These are phyloP conservation scores for Stomatorhinus ivindoensis DNA, from an alignment of 2,113 vertebrate species.

Conservation along the genomic window DNA sequence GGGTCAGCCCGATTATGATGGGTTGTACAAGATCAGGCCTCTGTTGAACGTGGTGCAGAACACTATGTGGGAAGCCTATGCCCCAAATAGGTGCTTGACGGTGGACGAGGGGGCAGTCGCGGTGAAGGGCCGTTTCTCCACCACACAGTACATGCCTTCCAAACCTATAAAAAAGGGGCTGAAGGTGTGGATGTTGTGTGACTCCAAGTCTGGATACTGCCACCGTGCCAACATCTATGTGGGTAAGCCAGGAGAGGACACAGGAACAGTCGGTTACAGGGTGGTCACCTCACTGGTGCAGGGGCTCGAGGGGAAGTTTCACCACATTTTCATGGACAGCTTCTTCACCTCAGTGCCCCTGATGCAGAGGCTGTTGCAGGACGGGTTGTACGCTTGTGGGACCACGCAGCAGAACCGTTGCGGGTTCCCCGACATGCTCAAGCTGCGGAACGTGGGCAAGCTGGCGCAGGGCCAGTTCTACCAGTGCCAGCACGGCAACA, in stretches of 20 bases:
- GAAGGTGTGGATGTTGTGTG: slow-evolving; percentile 71
- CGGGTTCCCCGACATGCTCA: slow-evolving; percentile 65
- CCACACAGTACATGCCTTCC: slow-evolving; percentile 66
- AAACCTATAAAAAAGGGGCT: slow-evolving; percentile 65
- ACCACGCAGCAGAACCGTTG: slow-evolving; percentile 57
- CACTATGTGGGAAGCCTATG: slow-evolving; percentile 67
- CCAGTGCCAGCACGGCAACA: slow-evolving; percentile 66
- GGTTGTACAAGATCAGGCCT: slow-evolving; percentile 66
- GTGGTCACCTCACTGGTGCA: slow-evolving; percentile 59
- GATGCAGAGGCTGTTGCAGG: slow-evolving; percentile 58
- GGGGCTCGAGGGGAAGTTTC: slow-evolving; percentile 61
- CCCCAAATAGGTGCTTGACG: slow-evolving; percentile 64
- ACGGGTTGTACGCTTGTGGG: slow-evolving; percentile 63
- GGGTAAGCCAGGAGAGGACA: slow-evolving; percentile 52
- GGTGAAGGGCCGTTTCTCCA: slow-evolving; percentile 59
- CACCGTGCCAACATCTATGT: slow-evolving; percentile 61
- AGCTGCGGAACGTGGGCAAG: slow-evolving; percentile 61
- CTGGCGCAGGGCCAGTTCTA: slow-evolving; percentile 65
- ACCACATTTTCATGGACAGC: slow-evolving; percentile 69
- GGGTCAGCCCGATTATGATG: slow-evolving; percentile 64
- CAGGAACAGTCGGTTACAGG: slow-evolving; percentile 47
- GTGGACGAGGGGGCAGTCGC: slow-evolving; percentile 61
- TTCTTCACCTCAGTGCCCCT: slow-evolving; percentile 67
- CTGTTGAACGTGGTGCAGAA: slow-evolving; percentile 65
- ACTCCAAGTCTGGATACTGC: slow-evolving; percentile 68